Percentiles rank a stretch among this genome's conserved stretches.
Evolutionary conservation across 2,888 invertebrate species (phyloP).

Genomic region (Cacoxenus indagator): DNA sequence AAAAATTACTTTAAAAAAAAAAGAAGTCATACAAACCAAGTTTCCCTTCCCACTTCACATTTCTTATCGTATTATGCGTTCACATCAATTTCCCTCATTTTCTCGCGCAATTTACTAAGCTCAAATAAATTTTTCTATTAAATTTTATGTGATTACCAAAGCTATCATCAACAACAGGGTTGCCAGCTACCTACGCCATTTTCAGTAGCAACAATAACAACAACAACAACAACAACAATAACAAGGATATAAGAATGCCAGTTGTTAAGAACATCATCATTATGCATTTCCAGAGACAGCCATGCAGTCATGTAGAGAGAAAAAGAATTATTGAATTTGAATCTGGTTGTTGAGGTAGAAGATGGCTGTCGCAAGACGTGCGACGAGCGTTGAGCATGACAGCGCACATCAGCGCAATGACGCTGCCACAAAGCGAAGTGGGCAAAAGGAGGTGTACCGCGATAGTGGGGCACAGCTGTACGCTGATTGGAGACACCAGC

Average conservation of each 20-base stretch:
- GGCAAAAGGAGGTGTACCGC: neutral
- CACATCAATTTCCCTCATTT: neutral
- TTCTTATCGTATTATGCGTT: neutral
- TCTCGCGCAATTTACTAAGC: neutral
- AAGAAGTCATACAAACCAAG: neutral
- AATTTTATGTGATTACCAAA: neutral
- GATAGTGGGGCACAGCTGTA: conserved; percentile 1
- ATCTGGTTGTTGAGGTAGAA: conserved; percentile 25
- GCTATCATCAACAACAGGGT: neutral
- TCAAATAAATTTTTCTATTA: neutral
- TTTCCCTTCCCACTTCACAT: neutral
- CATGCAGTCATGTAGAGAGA: conserved; percentile 11
- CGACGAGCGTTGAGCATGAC: conserved; percentile 2
- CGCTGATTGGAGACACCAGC: conserved; percentile 29
- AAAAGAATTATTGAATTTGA: conserved; percentile 51
- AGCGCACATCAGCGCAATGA: neutral
- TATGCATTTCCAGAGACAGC: conserved; percentile 1
- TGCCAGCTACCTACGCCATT: neutral
- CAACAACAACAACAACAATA: neutral
- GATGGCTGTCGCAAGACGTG: neutral
- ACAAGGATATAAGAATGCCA: neutral
- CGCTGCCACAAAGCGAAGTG: conserved; percentile 1
- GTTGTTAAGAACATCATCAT: conserved; percentile 2
- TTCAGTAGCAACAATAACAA: neutral
- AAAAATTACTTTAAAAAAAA: too few relatives aligned